Evolutionary conservation across 2,888 invertebrate genomes (phyloP), one percentile per base, ranked within the genome.

Genomic region (Drosophila heteroneura): DNA sequence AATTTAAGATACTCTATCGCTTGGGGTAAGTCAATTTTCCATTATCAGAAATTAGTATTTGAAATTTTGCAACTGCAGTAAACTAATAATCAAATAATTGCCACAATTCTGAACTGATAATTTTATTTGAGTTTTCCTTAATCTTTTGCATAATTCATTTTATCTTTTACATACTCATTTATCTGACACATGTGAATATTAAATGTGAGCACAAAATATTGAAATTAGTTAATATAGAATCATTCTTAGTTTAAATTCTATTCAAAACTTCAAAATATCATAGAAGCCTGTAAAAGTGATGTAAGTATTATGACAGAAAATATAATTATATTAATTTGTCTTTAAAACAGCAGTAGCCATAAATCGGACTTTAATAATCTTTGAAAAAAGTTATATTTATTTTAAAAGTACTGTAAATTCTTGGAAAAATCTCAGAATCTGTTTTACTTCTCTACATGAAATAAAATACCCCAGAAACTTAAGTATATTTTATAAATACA

Each of bases 401-500:
- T 52, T n/a, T 32, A 3, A 19, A 19, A 7, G 7, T 32, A 26
- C 28, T 37, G 44, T 14, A 58, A 35, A 12, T n/a, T 47, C 32
- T 5, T 2, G 26, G 4, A n/a, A 49, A 37, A 49, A 19, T 5
- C 26, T 49, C 4, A 19, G 19, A 9, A 39, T 12, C 33, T 30
- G 7, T 47, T 56, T 33, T 22, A 39, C 26, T 37, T 22, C 56
- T 47, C 14, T 35, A 12, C 28, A 30, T 14, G 4, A 33, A 66
- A 57, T 57, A 28, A 33, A 26, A 32, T 26, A 14, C n/a, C 47
- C 26, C 32, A 28, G 30, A 69, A 41, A n/a, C 44, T 35, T 39
- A 39, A 41, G 47, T 35, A 54, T 54, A 47, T 37, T 52, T 44
- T 56, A 39, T 47, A 59, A 59, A 53, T 53, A 59, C 33, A 33